phyloP scores from a whole-genome alignment of 2,888 invertebrate genomes.

The Mythimna ferrago region DNA sequence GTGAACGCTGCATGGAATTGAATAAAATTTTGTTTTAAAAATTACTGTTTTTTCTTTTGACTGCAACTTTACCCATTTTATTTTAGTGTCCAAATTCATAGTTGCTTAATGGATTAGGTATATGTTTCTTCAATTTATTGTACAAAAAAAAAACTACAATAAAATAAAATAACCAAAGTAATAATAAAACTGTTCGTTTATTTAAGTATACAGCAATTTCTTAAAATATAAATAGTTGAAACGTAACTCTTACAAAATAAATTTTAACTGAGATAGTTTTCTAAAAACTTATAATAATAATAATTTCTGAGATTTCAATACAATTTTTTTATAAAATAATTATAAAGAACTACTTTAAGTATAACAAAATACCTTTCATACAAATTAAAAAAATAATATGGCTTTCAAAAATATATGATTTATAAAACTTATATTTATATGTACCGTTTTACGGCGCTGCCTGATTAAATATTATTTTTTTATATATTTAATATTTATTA shows the following conservation, averaged over 20 bases:
- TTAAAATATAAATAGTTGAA: slow-evolving; percentile 13
- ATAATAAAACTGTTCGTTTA: slow-evolving; percentile 30
- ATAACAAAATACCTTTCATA: slow-evolving; percentile 40
- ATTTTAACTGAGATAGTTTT: neutral
- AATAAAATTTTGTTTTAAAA: slow-evolving; percentile 78
- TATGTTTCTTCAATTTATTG: neutral
- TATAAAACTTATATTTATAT: slow-evolving; percentile 25
- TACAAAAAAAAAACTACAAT: no score
- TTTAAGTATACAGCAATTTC: slow-evolving; percentile 15
- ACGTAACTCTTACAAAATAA: slow-evolving; percentile 44
- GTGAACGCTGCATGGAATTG: slow-evolving; percentile 80
- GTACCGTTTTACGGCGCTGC: slow-evolving; percentile 49
- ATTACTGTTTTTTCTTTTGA: slow-evolving; percentile 36
- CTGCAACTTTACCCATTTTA: neutral
- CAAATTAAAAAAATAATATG: neutral
- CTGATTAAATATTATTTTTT: slow-evolving; percentile 11
- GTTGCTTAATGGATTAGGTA: neutral
- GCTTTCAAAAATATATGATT: neutral
- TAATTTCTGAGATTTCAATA: slow-evolving; percentile 24
- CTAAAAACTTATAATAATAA: neutral
- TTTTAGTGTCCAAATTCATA: no score
- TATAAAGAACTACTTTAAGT: slow-evolving; percentile 1
- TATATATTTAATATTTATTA: neutral
- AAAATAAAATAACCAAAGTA: slow-evolving; percentile 14
- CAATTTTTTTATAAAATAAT: slow-evolving; percentile 20